phyloP scores from a whole-genome alignment of 1,140 invertebrate species.

The Cotesia chilonis region DNA sequence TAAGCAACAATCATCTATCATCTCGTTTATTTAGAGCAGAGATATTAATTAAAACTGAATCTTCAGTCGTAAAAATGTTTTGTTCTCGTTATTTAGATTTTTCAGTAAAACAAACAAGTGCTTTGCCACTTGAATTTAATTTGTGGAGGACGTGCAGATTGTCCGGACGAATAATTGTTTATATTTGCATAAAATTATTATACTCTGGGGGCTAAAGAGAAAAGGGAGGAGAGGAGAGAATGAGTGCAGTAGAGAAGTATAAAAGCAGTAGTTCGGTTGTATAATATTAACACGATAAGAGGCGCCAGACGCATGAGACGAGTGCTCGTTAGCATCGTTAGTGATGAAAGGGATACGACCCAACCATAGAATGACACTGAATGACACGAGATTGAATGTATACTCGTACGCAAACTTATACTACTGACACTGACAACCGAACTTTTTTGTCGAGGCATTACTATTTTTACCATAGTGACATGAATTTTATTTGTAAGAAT shows the following conservation, averaged over 20 bases:
- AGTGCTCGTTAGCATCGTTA: conserved; percentile 40
- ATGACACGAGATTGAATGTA: conserved; percentile 24
- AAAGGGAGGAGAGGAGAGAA: neutral
- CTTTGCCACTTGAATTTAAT: conserved; percentile 38
- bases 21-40: neutral
- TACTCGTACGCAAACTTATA: neutral
- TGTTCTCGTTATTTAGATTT: neutral
- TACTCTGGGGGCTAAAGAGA: neutral
- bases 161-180: conserved; percentile 39
- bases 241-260: neutral
- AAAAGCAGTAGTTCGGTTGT: conserved; percentile 14
- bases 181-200: conserved; percentile 42
- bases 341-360: conserved; percentile 31
- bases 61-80: neutral
- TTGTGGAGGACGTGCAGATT: conserved; percentile 7
- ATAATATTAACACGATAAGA: conserved; percentile 33
- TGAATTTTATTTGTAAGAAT: too few relatives aligned
- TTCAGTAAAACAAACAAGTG: neutral
- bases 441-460: too few relatives aligned
- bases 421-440: too few relatives aligned
- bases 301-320: conserved; percentile 24
- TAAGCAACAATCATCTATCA: too few relatives aligned
- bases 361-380: conserved; percentile 11
- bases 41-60: neutral
- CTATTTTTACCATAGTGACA: too few relatives aligned